These are phyloP conservation scores for Acanthosepion esculentum DNA, from an alignment of 2,888 invertebrate genomes.

Conservation along the genomic window DNA sequence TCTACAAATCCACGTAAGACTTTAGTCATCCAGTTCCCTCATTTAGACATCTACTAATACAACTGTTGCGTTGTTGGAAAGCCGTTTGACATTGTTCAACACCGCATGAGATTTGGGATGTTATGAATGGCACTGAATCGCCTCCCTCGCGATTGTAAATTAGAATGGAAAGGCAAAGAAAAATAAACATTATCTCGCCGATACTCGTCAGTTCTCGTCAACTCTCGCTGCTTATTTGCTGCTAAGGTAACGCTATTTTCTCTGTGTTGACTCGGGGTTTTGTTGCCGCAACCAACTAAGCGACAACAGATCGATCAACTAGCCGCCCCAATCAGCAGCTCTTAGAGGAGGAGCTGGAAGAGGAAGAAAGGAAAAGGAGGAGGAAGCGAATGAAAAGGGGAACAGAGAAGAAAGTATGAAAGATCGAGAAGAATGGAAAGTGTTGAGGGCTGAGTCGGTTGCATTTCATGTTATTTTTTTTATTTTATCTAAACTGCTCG, in stretches of 20 bases:
- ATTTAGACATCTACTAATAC: no score
- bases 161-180: neutral
- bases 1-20: no score
- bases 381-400: no score
- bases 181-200: neutral
- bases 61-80: neutral
- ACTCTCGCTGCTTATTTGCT: neutral
- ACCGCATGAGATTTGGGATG: neutral
- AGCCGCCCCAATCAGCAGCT: neutral
- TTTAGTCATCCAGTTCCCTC: no score
- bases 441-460: no score
- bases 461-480: no score
- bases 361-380: neutral
- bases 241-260: constrained; percentile 15
- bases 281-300: neutral
- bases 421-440: no score
- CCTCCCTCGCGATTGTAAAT: neutral
- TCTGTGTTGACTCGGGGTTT: neutral
- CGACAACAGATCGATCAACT: neutral
- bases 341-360: neutral
- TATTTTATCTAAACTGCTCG: no score
- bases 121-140: neutral
- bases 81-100: neutral
- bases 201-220: neutral
- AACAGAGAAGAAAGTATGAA: neutral